Percentiles rank a stretch among this genome's conserved stretches.
Conservation (phyloP, 2,113 vertebrate genomes). For the Neogale vison region DNA sequence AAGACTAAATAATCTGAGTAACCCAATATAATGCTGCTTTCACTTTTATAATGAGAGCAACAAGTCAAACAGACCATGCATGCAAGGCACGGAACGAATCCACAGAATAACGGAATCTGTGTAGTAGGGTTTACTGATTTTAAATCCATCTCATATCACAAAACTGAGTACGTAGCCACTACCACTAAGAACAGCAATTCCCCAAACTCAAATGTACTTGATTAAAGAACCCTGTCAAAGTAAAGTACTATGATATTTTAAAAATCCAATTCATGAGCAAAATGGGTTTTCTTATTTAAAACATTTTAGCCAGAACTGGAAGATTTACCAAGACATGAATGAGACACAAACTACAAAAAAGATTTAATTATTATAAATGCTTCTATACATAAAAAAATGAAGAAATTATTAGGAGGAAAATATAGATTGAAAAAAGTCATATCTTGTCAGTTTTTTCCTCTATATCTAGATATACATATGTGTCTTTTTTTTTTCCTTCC, state of each 20-base stretch:
- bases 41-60: not conserved
- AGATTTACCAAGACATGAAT: not conserved
- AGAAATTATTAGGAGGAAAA: conserved; percentile 30
- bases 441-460: not conserved
- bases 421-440: not conserved
- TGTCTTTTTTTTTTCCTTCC: not conserved
- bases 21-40: not conserved
- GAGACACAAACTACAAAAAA: not conserved
- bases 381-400: not conserved
- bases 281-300: not conserved
- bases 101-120: not conserved
- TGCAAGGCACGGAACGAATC: not conserved
- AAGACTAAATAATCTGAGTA: conserved; percentile 15
- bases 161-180: not conserved
- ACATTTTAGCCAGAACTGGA: not conserved
- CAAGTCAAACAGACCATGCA: not conserved
- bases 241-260: not conserved
- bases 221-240: not conserved
- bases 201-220: not conserved
- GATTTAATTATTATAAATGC: conserved; percentile 1
- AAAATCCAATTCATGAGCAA: not conserved
- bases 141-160: not conserved
- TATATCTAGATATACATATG: not conserved
- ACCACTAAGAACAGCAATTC: not conserved
- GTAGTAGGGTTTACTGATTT: not conserved